Evolutionary conservation across 2,797 vertebrate genomes (phyloP), one percentile per base, ranked within the genome.

Genomic region (Vireo griseus): DNA sequence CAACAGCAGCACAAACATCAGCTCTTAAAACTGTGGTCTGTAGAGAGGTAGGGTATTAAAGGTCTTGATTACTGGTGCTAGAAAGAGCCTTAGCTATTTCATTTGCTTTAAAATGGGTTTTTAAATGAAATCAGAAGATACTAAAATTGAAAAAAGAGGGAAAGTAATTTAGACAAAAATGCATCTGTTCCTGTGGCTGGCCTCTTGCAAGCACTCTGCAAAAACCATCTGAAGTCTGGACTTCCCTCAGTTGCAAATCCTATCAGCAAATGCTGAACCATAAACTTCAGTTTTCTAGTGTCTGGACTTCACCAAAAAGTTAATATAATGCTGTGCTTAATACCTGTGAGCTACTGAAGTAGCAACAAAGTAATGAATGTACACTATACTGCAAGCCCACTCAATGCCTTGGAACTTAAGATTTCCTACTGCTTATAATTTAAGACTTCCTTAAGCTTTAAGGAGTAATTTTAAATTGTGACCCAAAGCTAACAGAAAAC

Each of bases 141-240:
- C 3, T 73, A 67, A 92, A 93, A 92, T 69, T 88, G 91, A 84
- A 94, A 88, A 95, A 66, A 78, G 58, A 81, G 40, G 58, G 39
- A 83, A 95, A 94, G 85, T 67, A 84, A 96, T 91, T 91, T 69
- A 92, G 82, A 95, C 91, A 90, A 91, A 94, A 96, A 92, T 69
- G 73, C 65, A 86, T 86, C 88, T 89, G 85, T 91, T 86, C 58
- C 73, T 59, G n/a, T 1, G n/a, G 55, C 25, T 91, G 68, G 73
- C 62, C 81, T 88, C 91, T 86, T 2, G 4, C 33, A 76, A 51
- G 42, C 16, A 66, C 58, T 73, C 76, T 88, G 69, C 59, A 91
- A 95, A 96, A 94, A 26, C 1, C 81, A 90, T 68, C 87, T 88
- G 39, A 90, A 89, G 72, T 24, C 62, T 76, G 85, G 58, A 75